A percentile compares a stretch with the other conserved stretches of the same genome.
Conservation (phyloP, 1,140 invertebrate genomes). For the Solenopsis invicta region DNA sequence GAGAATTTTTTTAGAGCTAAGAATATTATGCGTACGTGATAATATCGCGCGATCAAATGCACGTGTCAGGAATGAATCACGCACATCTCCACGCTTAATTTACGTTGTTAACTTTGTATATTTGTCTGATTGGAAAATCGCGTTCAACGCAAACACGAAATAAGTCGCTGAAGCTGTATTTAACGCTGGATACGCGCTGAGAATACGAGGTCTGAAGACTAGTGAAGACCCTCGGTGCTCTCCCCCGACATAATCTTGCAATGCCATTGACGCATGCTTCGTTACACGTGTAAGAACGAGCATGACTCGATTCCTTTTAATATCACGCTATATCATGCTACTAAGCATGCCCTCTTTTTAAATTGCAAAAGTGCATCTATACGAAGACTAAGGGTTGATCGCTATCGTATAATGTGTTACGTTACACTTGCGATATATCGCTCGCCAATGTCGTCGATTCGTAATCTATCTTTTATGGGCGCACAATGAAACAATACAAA, state of each 20-base stretch:
- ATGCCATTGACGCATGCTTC: slow-evolving; percentile 22
- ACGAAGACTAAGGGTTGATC: not conserved
- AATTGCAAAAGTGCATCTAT: not conserved
- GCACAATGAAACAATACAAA: not conserved
- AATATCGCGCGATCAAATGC: not conserved
- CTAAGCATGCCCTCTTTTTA: not conserved
- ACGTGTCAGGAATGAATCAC: not conserved
- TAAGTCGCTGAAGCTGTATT: not conserved
- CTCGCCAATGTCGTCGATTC: not conserved
- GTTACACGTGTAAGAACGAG: slow-evolving; percentile 21
- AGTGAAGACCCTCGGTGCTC: not conserved
- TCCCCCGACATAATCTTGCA: slow-evolving; percentile 18
- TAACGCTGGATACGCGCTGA: not conserved
- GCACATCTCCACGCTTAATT: not conserved
- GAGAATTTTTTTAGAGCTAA: too few species aligned
- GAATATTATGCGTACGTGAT: not conserved
- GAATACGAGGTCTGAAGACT: slow-evolving; percentile 1
- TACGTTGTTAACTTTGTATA: not conserved
- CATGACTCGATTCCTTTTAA: slow-evolving; percentile 18
- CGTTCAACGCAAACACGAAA: not conserved
- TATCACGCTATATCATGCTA: slow-evolving; percentile 32
- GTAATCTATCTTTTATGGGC: not conserved
- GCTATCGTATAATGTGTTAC: not conserved
- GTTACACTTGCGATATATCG: not conserved
- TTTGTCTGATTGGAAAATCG: slow-evolving; percentile 14